A percentile compares a stretch with the other conserved stretches of the same genome.
Evolutionary conservation across 2,113 vertebrate species (phyloP).

Genomic region (Grus americana): DNA sequence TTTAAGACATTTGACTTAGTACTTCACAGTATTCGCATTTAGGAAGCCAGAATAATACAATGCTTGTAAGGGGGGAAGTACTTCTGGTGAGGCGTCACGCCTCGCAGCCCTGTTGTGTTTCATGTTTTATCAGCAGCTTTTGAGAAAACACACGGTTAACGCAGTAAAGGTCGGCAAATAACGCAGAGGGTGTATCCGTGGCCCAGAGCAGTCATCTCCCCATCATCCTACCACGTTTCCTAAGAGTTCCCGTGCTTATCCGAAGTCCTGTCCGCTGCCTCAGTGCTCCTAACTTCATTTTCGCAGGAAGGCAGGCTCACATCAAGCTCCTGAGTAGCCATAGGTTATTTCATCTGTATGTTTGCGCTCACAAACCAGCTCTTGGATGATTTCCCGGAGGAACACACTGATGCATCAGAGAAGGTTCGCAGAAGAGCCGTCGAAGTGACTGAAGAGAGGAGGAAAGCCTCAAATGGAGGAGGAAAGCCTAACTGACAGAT

Average conservation of each 20-base stretch:
- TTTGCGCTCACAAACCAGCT: background rate
- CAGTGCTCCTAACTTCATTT: background rate
- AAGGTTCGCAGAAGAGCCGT: background rate
- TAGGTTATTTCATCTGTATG: background rate
- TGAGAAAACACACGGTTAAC: accelerated
- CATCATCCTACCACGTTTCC: background rate
- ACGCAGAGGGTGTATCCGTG: too few relatives aligned
- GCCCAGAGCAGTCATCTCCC: background rate
- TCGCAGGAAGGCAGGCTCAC: background rate
- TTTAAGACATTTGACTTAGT: background rate
- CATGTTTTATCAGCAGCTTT: background rate
- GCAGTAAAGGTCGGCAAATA: background rate
- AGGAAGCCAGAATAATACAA: background rate
- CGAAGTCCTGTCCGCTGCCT: background rate
- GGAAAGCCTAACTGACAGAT: background rate
- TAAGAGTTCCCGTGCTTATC: background rate
- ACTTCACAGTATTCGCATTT: background rate
- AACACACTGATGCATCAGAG: background rate
- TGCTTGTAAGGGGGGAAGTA: background rate
- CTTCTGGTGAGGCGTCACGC: background rate
- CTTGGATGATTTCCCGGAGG: background rate
- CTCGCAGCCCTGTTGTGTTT: background rate
- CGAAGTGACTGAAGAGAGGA: background rate
- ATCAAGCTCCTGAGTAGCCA: background rate
- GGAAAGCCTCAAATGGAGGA: background rate